phyloP scores from a whole-genome alignment of 2,113 vertebrate genomes.

The Scytalopus superciliaris region DNA sequence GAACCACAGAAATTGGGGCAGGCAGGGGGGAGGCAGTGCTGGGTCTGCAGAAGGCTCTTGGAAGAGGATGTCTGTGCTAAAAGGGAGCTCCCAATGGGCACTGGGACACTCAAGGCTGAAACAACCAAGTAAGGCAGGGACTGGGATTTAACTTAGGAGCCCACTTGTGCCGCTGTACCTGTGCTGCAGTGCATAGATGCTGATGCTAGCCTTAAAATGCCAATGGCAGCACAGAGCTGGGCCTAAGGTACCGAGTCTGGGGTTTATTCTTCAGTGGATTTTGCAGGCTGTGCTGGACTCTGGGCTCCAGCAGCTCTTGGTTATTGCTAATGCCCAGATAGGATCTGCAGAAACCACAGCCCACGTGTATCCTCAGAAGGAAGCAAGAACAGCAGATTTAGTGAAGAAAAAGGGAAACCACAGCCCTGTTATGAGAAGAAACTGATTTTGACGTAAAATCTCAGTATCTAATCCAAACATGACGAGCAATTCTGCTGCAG shows the following conservation, averaged over 20 bases:
- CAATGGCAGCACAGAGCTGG: not conserved
- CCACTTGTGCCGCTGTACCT: not conserved
- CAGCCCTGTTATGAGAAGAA: not conserved
- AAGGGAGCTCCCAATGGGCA: not conserved
- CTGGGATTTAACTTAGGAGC: not conserved
- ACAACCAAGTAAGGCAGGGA: not conserved
- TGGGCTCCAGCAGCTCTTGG: fast-evolving
- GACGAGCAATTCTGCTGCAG: not conserved
- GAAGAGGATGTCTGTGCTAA: not conserved
- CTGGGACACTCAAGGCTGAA: not conserved
- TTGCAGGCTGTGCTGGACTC: not conserved
- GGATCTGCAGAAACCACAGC: not conserved
- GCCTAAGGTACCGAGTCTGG: fast-evolving
- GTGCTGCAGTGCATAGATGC: not conserved
- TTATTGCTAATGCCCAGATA: not conserved
- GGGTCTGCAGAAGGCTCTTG: not conserved
- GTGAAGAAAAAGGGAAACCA: not conserved
- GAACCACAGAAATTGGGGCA: not conserved
- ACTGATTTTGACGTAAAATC: not conserved
- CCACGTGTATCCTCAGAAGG: not conserved
- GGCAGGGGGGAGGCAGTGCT: fast-evolving
- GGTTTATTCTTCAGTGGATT: not conserved
- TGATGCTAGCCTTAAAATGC: not conserved
- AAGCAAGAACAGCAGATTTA: not conserved
- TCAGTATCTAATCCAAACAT: not conserved